Percentiles rank a stretch among this genome's conserved stretches.
These are phyloP conservation scores for Cyclura pinguis DNA, from an alignment of 2,797 vertebrate genomes.

Conservation along the genomic window DNA sequence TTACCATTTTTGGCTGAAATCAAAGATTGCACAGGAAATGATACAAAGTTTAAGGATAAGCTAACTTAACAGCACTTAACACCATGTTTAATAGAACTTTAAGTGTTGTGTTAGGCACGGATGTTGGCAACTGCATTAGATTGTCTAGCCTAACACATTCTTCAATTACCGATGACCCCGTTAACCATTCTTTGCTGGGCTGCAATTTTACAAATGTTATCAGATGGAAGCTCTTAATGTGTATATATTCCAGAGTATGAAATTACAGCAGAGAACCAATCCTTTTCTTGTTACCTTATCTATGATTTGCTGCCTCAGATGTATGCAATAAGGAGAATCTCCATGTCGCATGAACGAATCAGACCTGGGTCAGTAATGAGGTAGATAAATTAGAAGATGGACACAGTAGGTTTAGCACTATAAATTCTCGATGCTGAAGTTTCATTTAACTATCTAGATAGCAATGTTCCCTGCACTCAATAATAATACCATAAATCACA, in stretches of 20 bases:
- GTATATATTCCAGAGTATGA: slow-evolving; percentile 4
- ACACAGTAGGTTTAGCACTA: slow-evolving; percentile 7
- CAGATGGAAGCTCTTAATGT: slow-evolving; percentile 10
- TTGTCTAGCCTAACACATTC: background rate
- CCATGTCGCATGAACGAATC: slow-evolving; percentile 5
- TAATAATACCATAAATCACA: slow-evolving; percentile 29
- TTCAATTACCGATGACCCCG: background rate
- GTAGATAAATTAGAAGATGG: slow-evolving; percentile 34
- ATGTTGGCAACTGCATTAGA: background rate
- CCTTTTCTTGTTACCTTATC: background rate
- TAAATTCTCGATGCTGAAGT: slow-evolving; percentile 41
- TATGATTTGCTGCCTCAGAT: slow-evolving; percentile 21
- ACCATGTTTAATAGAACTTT: no score
- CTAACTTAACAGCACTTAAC: background rate
- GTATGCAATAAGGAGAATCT: slow-evolving; percentile 31
- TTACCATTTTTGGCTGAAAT: background rate
- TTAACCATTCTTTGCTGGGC: slow-evolving; percentile 10
- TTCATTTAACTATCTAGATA: slow-evolving; percentile 45
- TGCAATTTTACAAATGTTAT: slow-evolving; percentile 21
- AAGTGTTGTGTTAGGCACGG: background rate
- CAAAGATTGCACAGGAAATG: background rate
- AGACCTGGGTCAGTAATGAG: slow-evolving; percentile 26
- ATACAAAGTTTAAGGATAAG: background rate
- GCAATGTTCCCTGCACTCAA: slow-evolving; percentile 34
- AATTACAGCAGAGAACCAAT: background rate